phyloP scores from a whole-genome alignment of 2,888 invertebrate species.

The Harmothoe impar region DNA sequence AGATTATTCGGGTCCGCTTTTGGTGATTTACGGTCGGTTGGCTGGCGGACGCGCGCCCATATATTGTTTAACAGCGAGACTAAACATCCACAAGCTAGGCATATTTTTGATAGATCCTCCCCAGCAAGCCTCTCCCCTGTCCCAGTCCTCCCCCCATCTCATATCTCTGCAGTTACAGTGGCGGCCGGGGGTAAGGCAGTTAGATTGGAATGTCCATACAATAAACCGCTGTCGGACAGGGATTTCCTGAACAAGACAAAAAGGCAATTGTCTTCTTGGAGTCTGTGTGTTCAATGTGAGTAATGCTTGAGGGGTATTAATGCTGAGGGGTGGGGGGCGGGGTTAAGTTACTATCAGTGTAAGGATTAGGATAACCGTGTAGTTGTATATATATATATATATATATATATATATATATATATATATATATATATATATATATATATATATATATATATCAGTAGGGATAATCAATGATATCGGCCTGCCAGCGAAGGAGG shows the following conservation, averaged over 20 bases:
- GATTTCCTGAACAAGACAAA: conserved; percentile 37
- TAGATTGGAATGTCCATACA: conserved; percentile 50
- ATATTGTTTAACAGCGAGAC: conserved; percentile 53
- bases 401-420: no score
- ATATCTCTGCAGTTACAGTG: background rate
- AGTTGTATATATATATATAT: no score
- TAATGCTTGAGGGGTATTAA: no score
- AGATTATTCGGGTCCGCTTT: conserved; percentile 61
- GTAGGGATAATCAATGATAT: no score
- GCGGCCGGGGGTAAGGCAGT: background rate
- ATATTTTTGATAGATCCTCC: conserved; percentile 45
- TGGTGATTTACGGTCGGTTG: conserved; percentile 41
- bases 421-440: no score
- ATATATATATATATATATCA: background rate
- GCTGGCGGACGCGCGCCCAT: background rate
- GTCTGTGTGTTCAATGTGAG: conserved; percentile 9
- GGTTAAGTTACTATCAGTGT: no score
- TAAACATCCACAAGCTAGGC: background rate
- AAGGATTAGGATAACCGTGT: no score
- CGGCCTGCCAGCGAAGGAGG: no score
- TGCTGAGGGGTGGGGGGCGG: no score
- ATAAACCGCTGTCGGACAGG: conserved; percentile 53
- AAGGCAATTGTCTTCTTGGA: conserved; percentile 48
- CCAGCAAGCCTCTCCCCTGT: background rate
- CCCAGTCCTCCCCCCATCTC: background rate